These are phyloP conservation scores for Ctena decussata DNA, from an alignment of 2,888 invertebrate species.

Conservation along the genomic window DNA sequence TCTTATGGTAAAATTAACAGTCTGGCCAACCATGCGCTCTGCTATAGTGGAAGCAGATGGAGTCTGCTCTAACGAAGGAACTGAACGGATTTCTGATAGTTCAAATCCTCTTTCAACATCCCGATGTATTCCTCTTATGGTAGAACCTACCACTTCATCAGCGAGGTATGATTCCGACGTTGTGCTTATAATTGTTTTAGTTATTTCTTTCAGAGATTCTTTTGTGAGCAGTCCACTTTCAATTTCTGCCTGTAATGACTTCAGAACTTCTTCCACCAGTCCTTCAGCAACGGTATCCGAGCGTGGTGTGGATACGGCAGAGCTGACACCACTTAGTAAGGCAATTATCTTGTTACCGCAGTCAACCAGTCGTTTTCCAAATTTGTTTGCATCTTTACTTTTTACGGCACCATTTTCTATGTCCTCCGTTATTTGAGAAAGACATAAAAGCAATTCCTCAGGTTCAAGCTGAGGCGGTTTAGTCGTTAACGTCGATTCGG, in stretches of 20 bases:
- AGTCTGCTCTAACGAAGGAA: constrained; percentile 35
- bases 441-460: constrained; percentile 29
- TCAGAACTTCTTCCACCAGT: constrained; percentile 60
- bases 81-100: constrained; percentile 29
- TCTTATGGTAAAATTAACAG: constrained; percentile 34
- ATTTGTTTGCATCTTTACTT: constrained; percentile 26
- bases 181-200: constrained; percentile 48
- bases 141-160: constrained; percentile 29
- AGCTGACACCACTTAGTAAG: neutral
- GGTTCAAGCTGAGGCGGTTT: neutral
- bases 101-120: constrained; percentile 42
- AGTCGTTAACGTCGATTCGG: neutral
- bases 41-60: constrained; percentile 54
- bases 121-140: constrained; percentile 39
- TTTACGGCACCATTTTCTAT: constrained; percentile 44
- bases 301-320: neutral
- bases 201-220: constrained; percentile 64
- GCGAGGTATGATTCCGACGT: constrained; percentile 47
- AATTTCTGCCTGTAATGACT: constrained; percentile 62
- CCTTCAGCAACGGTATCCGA: constrained; percentile 51
- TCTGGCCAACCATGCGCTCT: constrained; percentile 43
- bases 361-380: constrained; percentile 60
- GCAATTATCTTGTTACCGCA: constrained; percentile 57
- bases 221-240: constrained; percentile 55
- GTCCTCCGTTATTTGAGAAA: constrained; percentile 40